Evolutionary conservation across 2,113 vertebrate genomes (phyloP).

Genomic region (Catagonus wagneri): DNA sequence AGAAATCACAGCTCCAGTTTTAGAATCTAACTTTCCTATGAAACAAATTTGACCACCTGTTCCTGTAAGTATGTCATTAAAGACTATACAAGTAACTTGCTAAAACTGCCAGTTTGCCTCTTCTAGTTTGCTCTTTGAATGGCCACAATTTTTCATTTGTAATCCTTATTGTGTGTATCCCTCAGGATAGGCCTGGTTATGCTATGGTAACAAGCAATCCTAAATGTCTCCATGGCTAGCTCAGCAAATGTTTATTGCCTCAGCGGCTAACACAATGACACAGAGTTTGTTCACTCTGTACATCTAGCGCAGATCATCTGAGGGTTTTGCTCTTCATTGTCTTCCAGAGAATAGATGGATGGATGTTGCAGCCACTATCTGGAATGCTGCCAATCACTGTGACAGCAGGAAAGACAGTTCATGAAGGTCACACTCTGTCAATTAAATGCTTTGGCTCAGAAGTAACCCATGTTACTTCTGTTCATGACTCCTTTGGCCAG

Average conservation of each 20-base stretch:
- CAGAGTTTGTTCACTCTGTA: background rate
- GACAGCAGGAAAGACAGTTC: conserved; percentile 31
- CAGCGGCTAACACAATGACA: too few species aligned
- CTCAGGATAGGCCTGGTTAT: background rate
- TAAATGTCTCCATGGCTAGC: background rate
- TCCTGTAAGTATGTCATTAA: background rate
- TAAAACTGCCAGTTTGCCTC: background rate
- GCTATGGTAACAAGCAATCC: background rate
- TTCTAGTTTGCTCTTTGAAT: background rate
- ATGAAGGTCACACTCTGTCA: background rate
- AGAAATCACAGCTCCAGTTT: background rate
- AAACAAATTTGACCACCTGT: background rate
- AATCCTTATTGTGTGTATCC: background rate
- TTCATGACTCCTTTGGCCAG: background rate
- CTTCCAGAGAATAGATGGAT: background rate
- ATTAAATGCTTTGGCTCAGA: background rate
- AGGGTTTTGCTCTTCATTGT: background rate
- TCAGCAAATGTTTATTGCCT: background rate
- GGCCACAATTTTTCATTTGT: background rate
- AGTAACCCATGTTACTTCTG: background rate
- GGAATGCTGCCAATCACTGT: background rate
- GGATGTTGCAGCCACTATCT: background rate
- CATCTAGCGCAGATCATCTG: background rate
- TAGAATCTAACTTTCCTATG: background rate
- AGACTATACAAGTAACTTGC: background rate